Conservation (phyloP, 2,888 invertebrate species). For the Drosophila anomalata region DNA sequence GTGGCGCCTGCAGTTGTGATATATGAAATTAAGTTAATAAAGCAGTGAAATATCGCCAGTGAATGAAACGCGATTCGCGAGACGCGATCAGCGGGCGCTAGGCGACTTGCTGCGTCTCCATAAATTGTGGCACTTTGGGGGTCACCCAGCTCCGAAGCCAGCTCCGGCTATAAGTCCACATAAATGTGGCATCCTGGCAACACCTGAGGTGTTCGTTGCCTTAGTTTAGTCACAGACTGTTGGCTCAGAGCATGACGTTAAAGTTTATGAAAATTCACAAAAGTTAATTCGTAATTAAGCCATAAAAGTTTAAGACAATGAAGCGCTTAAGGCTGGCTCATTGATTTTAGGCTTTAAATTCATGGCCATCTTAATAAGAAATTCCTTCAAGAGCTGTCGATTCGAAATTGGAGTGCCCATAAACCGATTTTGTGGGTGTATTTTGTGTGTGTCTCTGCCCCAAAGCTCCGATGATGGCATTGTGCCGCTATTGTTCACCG, state of each 20-base stretch:
- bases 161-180: slow-evolving; percentile 10
- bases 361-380: slow-evolving; percentile 9
- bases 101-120: slow-evolving; percentile 67
- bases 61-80: slow-evolving; percentile 51
- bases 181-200: slow-evolving; percentile 48
- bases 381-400: slow-evolving; percentile 29
- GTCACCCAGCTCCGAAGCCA: slow-evolving; percentile 20
- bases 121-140: slow-evolving; percentile 66
- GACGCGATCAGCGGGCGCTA: slow-evolving; percentile 58
- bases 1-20: slow-evolving; percentile 67
- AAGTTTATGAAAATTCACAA: slow-evolving; percentile 26
- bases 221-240: slow-evolving; percentile 33
- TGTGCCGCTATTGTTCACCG: slow-evolving; percentile 55
- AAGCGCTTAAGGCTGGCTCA: not conserved
- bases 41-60: slow-evolving; percentile 80
- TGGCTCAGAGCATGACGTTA: slow-evolving; percentile 22
- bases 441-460: slow-evolving; percentile 17
- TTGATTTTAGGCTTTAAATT: slow-evolving; percentile 4
- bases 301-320: not conserved
- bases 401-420: slow-evolving; percentile 22
- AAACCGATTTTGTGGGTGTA: slow-evolving; percentile 8
- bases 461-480: slow-evolving; percentile 17
- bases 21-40: slow-evolving; percentile 81
- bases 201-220: slow-evolving; percentile 43
- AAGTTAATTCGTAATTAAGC: slow-evolving; percentile 22